Evolutionary conservation across 2,797 vertebrate genomes (phyloP).

Genomic region (Sebastes melanostomus): DNA sequence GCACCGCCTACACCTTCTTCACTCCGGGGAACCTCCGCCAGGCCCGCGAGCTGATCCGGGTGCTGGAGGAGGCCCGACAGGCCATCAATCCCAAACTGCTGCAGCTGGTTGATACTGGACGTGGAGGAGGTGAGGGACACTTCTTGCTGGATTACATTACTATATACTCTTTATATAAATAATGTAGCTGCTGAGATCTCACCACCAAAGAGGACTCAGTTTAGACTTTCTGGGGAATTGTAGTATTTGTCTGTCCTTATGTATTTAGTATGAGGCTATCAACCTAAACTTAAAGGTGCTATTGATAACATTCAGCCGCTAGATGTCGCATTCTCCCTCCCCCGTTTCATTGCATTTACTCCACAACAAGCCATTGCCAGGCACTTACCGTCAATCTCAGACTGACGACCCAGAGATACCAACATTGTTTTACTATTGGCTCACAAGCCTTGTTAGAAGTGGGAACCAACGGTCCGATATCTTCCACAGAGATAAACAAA

Average conservation of each 20-base stretch:
- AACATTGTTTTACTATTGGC: too few relatives aligned
- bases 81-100: constrained; percentile 97
- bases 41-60: constrained; percentile 93
- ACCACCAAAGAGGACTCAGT: not conserved
- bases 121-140: constrained; percentile 75
- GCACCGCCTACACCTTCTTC: constrained; percentile 98
- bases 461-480: too few relatives aligned
- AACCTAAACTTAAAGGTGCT: too few relatives aligned
- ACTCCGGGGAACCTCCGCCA: constrained; percentile 96
- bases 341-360: too few relatives aligned
- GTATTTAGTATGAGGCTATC: not conserved
- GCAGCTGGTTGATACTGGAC: constrained; percentile 92
- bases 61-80: constrained; percentile 95
- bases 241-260: not conserved
- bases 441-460: too few relatives aligned
- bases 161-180: not conserved
- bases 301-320: too few relatives aligned
- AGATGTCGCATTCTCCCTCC: too few relatives aligned
- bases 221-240: not conserved
- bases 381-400: too few relatives aligned
- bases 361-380: too few relatives aligned
- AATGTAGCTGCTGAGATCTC: not conserved
- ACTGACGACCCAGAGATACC: too few relatives aligned
- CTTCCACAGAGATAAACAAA: too few relatives aligned
- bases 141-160: not conserved